phyloP scores from a whole-genome alignment of 1,140 invertebrate genomes.

The Drosophila simulans region DNA sequence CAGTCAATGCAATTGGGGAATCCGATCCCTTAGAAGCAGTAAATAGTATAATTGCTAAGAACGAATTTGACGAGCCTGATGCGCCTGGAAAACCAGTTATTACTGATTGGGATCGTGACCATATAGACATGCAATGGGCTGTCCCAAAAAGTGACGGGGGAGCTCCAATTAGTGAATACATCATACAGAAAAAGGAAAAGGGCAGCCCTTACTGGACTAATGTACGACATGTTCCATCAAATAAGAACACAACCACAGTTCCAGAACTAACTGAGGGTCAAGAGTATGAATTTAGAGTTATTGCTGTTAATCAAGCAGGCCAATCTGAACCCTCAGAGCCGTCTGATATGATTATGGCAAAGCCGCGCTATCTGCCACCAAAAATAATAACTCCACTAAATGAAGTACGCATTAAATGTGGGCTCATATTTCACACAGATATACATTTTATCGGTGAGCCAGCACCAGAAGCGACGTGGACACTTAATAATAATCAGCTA shows the following conservation, averaged over 20 bases:
- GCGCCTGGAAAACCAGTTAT: conserved; percentile 95
- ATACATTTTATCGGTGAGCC: conserved; percentile 97
- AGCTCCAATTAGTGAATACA: conserved; percentile 96
- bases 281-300: conserved; percentile 98
- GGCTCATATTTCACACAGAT: conserved; percentile 96
- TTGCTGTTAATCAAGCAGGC: conserved; percentile 97
- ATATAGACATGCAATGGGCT: conserved; percentile 96
- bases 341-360: conserved; percentile 94
- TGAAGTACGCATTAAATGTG: conserved; percentile 95
- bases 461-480: conserved; percentile 92
- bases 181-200: conserved; percentile 98
- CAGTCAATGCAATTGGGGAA: conserved; percentile 97
- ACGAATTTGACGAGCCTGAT: conserved; percentile 96
- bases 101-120: conserved; percentile 96
- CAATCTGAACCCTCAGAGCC: conserved; percentile 97
- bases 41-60: conserved; percentile 95
- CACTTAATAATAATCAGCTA: conserved; percentile 89
- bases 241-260: conserved; percentile 91
- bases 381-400: conserved; percentile 96
- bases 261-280: conserved; percentile 96
- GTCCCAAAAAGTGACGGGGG: conserved; percentile 95
- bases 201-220: conserved; percentile 96
- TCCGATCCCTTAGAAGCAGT: conserved; percentile 95
- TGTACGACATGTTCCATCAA: conserved; percentile 92
- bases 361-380: conserved; percentile 94